These are phyloP conservation scores for Strigamia maritima DNA, from an alignment of 2,888 invertebrate genomes.

Conservation along the genomic window DNA sequence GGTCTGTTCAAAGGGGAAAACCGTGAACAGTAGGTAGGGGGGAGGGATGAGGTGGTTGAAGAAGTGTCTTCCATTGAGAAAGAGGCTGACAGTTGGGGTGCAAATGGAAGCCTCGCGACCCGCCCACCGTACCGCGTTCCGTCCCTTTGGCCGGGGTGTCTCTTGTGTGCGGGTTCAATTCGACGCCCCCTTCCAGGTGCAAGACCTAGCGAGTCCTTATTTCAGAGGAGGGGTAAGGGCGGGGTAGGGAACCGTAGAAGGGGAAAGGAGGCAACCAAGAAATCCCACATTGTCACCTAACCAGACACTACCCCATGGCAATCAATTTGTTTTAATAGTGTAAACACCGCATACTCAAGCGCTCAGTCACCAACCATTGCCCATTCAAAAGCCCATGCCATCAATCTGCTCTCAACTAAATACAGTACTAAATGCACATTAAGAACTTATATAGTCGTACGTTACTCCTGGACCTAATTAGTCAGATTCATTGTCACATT, in stretches of 20 bases:
- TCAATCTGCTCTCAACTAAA: not conserved
- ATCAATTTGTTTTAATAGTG: conserved; percentile 29
- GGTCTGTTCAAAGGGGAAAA: conserved; percentile 5
- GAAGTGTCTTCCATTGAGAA: conserved; percentile 29
- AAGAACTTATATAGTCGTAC: too few species aligned
- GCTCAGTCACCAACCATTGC: not conserved
- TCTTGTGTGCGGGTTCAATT: conserved; percentile 29
- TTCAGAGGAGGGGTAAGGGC: conserved; percentile 29
- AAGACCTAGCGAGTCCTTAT: conserved; percentile 21
- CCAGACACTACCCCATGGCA: conserved; percentile 27
- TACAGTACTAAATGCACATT: too few species aligned
- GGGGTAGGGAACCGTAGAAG: conserved; percentile 29
- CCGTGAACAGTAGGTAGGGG: conserved; percentile 1
- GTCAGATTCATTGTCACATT: too few species aligned
- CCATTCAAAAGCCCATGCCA: not conserved
- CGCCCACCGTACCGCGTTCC: conserved; percentile 29
- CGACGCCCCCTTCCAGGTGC: conserved; percentile 29
- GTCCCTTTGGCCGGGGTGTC: conserved; percentile 29
- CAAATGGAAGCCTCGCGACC: conserved; percentile 27
- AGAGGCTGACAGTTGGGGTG: conserved; percentile 29
- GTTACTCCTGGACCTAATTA: too few species aligned
- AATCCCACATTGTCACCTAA: conserved; percentile 26
- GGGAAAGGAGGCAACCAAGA: conserved; percentile 27
- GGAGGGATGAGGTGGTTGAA: conserved; percentile 12
- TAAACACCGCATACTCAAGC: conserved; percentile 1